Conservation (phyloP, 2,888 invertebrate species). For the Stratiomys singularior region DNA sequence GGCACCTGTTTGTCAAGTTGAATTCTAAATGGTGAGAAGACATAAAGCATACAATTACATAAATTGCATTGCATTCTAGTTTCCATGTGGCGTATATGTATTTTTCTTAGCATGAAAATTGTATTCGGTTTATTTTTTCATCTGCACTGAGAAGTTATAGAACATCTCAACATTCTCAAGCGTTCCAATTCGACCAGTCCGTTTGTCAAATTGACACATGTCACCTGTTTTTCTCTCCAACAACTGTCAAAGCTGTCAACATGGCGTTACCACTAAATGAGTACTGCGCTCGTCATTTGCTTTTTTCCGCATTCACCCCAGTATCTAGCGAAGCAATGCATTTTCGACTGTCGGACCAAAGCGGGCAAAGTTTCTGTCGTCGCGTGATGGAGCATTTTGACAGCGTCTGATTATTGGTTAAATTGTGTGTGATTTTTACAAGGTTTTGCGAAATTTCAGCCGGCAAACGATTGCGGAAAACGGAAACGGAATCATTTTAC, state of each 20-base stretch:
- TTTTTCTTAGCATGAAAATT: too few relatives aligned
- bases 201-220: background rate
- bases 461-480: conserved; percentile 27
- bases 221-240: conserved; percentile 21
- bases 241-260: conserved; percentile 35
- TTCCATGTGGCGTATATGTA: too few relatives aligned
- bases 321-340: conserved; percentile 38
- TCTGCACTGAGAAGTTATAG: too few relatives aligned
- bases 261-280: conserved; percentile 39
- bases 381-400: conserved; percentile 40
- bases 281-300: conserved; percentile 44
- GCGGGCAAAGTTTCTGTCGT: conserved; percentile 37
- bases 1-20: too few relatives aligned
- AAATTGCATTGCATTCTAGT: too few relatives aligned
- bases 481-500: conserved; percentile 30
- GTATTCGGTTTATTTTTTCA: too few relatives aligned
- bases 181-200: conserved; percentile 16
- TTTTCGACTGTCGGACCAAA: conserved; percentile 36
- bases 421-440: conserved; percentile 22
- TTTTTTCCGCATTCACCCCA: conserved; percentile 45
- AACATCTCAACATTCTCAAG: too few relatives aligned
- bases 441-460: conserved; percentile 24
- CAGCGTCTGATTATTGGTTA: conserved; percentile 32
- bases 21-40: too few relatives aligned
- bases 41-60: too few relatives aligned